Base-by-base conservation (phyloP, 2,113 vertebrate species). In the Mormyrus iriodes region DNA sequence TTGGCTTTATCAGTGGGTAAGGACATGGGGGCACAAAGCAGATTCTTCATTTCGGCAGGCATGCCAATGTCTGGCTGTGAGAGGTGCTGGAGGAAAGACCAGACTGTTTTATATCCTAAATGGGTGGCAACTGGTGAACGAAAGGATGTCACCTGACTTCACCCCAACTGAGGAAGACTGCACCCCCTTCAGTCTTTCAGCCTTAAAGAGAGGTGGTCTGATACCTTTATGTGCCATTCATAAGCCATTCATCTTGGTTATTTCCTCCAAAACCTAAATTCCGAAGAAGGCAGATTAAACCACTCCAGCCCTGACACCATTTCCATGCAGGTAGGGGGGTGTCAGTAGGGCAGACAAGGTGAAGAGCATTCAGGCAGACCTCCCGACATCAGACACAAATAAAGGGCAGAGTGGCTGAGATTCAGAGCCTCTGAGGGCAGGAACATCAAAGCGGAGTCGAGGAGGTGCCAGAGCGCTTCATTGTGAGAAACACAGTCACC, bases 401-500 rank as follows among this genome's bases (percentile, higher is more conserved):
- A 82, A 88, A 55, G 19, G 31, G 9, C 69, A 42, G 8, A 79
- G 48, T 5, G 73, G 73, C 10, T n/a, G 73, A n/a, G 73, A 51
- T 53, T 31, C 12, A 21, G 88, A 55, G 88, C 3, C 49, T 15
- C 31, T 42, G 73, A 46, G 65, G 49, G 17, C 73, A 76, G 6
- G 8, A 13, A 73, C 69, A 88, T 88, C 88, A 88, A 88, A 88
- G 51, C 27, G 15, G 19, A 4, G 35, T 53, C 1, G 31, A 13
- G 49, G 31, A 83, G 51, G 88, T 27, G 69, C 17, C n/a, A 51
- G 35, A 53, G 27, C 27, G 17, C 35, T 31, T 35, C 65, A 79
- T 19, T 31, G 58, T 31, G 83, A 85, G n/a, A 53, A 51, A 42
- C 39, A 53, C 90, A 73, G 76, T 87, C 84, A 55, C 91, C 55